Base-by-base conservation (phyloP, 2,113 vertebrate genomes). In the Cryptotis parvus region DNA sequence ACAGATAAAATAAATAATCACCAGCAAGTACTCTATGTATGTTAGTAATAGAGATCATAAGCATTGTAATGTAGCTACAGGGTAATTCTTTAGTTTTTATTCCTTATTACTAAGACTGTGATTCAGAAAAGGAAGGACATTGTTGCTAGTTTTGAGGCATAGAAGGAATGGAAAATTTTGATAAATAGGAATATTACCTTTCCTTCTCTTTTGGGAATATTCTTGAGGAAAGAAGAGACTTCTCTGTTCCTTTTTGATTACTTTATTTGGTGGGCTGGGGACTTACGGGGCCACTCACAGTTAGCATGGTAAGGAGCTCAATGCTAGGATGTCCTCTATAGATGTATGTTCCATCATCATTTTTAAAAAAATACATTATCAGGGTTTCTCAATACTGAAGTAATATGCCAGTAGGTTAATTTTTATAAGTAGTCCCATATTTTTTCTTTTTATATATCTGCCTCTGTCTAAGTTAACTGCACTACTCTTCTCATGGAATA, bases 321-420 rank as follows among this genome's bases (percentile, higher is more conserved):
- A 49, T 49, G 45, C 45, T 2, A 49, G 6, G 45, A 49, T 49
- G 45, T 49, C 14, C 14, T 49, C 45, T 49, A 10, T 49, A 7
- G 45, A 49, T 49, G 45, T 49, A 49, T 49, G 9, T 49, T 49
- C 45, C 45, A 49, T 49, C 9, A 49, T 49, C 10, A 49, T 49
- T 49, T 49, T 49, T 83, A 33, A 9, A n/a, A 9, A n/a, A 49
- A 55, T 84, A 9, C 73, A 16, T 85, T 89, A 37, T 78, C 33
- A 87, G 90, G 24, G 2, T 9, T 70, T 89, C 61, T 89, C 35
- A 35, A 12, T 76, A 72, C n/a, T 41, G 45, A 27, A 74, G 49
- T 61, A 78, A 72, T 84, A 72, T 86, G 41, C 89, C 31, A 37
- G 26, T 29, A 24, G 39, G 79, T 74, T 90, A 52, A 55, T 82